Evolutionary conservation across 2,888 invertebrate species (phyloP), one percentile per base, ranked within the genome.

Genomic region (Cataglyphis rosenhaueri): DNA sequence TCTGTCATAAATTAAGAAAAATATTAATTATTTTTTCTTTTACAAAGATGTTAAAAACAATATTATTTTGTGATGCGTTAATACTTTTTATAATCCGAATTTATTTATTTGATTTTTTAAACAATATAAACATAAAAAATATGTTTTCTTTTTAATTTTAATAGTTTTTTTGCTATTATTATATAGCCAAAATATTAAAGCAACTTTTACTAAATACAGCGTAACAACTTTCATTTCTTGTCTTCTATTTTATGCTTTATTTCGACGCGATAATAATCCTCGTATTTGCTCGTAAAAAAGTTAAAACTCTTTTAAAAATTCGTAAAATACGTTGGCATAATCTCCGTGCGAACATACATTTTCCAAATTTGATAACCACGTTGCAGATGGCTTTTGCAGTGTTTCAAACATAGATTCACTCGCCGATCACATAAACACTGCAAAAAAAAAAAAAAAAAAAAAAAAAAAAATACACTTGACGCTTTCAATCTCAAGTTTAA

Each of bases 401-500:
- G 38, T 65, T 65, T 65, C 44, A 21, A 78, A 70, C 55, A 25
- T 15, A 15, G 44, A 21, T 41, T 62, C 59, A 21, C 44, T 62
- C 59, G 32, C 44, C 52, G 41, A 64, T 81, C 74, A 21, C 70
- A 57, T 75, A 64, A 74, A 44, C 62, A 64, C 48, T 10, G 64
- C 41, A 12, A 44, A 18, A 44, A 15, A 41, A 41, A 41, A 41
- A 44, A 48, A 48, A 48, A 25, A 25, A 15, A 44, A 18, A 44
- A 15, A 41, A 41, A 41, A 41, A 44, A 48, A 48, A 48, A 25
- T 1, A 32, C 75, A 64, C 18, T 81, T 65, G 44, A 44, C 5
- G 75, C 44, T 3, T 44, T 44, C 59, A 74, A 75, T 79, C 68
- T 62, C 68, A 61, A 81, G 70, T 83, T 84, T 84, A 84, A 81